Evolutionary conservation across 2,113 vertebrate genomes (phyloP).

Genomic region (Dromas ardeola): DNA sequence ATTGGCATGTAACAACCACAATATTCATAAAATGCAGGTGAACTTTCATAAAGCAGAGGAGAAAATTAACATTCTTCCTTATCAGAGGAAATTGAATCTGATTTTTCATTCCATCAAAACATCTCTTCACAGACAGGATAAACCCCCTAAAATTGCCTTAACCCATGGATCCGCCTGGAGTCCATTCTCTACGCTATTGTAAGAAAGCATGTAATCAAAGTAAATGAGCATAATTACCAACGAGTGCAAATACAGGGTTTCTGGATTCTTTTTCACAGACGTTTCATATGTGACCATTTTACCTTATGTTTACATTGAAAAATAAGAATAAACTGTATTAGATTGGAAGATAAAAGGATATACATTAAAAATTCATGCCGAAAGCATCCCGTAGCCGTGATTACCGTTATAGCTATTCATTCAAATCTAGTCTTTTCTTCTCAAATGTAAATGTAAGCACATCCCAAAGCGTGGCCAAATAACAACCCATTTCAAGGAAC

Average conservation of each 20-base stretch:
- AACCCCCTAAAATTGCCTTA: conserved; percentile 26
- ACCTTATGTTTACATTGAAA: not conserved
- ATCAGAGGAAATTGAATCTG: conserved; percentile 1
- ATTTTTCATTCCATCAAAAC: conserved; percentile 34
- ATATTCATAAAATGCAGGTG: not conserved
- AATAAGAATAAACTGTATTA: not conserved
- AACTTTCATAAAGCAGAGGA: not conserved
- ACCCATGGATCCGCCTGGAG: not conserved
- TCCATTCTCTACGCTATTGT: not conserved
- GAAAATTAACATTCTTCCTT: not conserved
- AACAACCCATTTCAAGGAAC: not conserved
- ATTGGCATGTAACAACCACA: not conserved
- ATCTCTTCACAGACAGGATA: not conserved
- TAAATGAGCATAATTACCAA: conserved; percentile 43
- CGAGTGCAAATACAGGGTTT: not conserved
- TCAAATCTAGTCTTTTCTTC: not conserved
- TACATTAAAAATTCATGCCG: not conserved
- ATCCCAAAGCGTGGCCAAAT: not conserved
- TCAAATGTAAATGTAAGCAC: not conserved
- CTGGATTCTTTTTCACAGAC: not conserved
- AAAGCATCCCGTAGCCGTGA: not conserved
- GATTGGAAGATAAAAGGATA: not conserved
- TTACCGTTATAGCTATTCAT: not conserved
- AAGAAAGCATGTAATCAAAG: conserved; percentile 13
- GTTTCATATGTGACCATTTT: not conserved